Conservation (phyloP, 2,797 vertebrate species). For the Pangasius djambal region DNA sequence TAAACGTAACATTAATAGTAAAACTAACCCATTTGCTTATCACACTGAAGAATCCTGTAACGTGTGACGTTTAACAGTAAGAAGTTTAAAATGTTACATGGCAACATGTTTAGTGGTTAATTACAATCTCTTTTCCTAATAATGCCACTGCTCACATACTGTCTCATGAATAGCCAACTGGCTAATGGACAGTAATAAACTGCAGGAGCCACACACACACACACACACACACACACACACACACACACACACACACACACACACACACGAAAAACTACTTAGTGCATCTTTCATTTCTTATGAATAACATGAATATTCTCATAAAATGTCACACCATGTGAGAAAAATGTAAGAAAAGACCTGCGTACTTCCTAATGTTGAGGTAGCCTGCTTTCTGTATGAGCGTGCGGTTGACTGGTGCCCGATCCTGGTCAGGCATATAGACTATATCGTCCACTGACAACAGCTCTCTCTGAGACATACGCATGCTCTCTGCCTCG, state of each 20-base stretch:
- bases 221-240: not conserved
- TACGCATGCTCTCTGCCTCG: slow-evolving; percentile 89
- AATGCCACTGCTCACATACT: not conserved
- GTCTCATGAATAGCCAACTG: not conserved
- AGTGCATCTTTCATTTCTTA: not conserved
- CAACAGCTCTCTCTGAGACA: slow-evolving; percentile 87
- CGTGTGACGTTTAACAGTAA: no score
- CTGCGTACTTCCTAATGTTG: slow-evolving; percentile 91
- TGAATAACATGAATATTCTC: not conserved
- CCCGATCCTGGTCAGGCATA: slow-evolving; percentile 86
- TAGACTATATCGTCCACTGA: slow-evolving; percentile 88
- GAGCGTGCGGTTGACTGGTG: slow-evolving; percentile 88
- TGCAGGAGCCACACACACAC: not conserved
- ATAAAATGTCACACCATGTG: not conserved
- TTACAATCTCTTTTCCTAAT: not conserved
- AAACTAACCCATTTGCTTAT: no score
- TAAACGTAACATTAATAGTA: no score
- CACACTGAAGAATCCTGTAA: no score
- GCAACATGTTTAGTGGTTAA: not conserved
- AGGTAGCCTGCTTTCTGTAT: slow-evolving; percentile 98
- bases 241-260: not conserved
- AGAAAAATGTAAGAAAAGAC: not conserved
- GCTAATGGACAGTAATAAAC: not conserved
- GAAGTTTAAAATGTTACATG: not conserved
- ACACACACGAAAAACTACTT: no score